phyloP scores from a whole-genome alignment of 92 coral and sea anemone species.

The Epizoanthus scotinus region DNA sequence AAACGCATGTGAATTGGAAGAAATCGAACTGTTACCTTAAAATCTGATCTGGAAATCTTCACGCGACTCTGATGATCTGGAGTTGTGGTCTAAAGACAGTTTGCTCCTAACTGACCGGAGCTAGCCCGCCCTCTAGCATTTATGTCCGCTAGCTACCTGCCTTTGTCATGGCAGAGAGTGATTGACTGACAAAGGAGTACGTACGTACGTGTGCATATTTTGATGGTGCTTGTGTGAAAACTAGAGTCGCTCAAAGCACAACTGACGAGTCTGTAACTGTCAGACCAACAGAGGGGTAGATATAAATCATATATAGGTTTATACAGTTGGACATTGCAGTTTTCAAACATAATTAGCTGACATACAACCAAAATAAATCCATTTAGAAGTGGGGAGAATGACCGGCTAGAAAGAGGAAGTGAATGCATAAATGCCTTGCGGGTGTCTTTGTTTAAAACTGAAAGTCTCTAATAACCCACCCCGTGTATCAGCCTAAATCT shows the following conservation, averaged over 20 bases:
- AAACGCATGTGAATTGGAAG: neutral
- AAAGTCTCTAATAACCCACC: conserved; percentile 1
- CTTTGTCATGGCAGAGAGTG: conserved; percentile 5
- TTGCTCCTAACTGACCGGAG: conserved; percentile 19
- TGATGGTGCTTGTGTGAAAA: neutral
- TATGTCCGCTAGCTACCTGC: conserved; percentile 26
- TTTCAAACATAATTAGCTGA: neutral
- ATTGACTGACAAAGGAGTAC: conserved; percentile 23
- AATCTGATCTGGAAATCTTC: neutral
- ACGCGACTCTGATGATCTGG: neutral
- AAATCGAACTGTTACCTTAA: conserved; percentile 11
- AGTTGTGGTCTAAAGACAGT: conserved; percentile 14
- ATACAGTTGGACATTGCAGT: neutral
- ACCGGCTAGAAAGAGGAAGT: conserved; percentile 21
- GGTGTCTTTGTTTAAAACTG: neutral
- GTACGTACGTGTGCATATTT: conserved; percentile 36
- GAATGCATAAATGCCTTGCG: neutral
- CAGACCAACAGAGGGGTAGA: too few relatives aligned
- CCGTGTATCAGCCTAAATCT: neutral
- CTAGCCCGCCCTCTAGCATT: conserved; percentile 25
- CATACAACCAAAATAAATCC: neutral
- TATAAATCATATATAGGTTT: neutral
- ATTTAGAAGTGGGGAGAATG: neutral
- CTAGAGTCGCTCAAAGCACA: neutral
- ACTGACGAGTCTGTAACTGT: neutral